These are phyloP conservation scores for Meteorus sp. DNA, from an alignment of 1,140 invertebrate genomes.

Conservation along the genomic window DNA sequence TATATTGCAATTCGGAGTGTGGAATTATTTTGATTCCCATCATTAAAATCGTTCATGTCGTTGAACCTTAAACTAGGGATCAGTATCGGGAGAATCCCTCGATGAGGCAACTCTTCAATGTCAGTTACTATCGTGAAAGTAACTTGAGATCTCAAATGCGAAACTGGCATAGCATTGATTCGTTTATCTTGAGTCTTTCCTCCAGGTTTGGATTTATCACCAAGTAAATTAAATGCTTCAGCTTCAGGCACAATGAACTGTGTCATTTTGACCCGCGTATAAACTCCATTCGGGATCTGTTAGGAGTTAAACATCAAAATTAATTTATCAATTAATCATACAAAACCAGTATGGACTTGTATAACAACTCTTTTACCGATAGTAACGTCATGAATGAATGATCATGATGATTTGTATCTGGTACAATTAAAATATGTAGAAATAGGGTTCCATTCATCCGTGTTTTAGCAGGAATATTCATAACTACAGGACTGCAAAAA, in stretches of 20 bases:
- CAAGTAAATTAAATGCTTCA: slow-evolving; percentile 74
- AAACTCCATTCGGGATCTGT: slow-evolving; percentile 59
- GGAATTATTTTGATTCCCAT: slow-evolving; percentile 16
- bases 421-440: slow-evolving; percentile 65
- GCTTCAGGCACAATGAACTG: slow-evolving; percentile 73
- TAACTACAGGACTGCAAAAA: slow-evolving; percentile 60
- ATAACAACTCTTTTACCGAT: slow-evolving; percentile 33
- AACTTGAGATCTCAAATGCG: slow-evolving; percentile 67
- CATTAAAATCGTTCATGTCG: neutral
- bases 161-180: slow-evolving; percentile 43
- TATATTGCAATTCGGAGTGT: slow-evolving; percentile 1
- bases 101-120: slow-evolving; percentile 62
- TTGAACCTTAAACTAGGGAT: slow-evolving; percentile 59
- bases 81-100: slow-evolving; percentile 67
- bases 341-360: neutral
- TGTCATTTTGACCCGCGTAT: slow-evolving; percentile 67
- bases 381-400: slow-evolving; percentile 50
- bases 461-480: slow-evolving; percentile 71
- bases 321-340: slow-evolving; percentile 20
- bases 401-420: slow-evolving; percentile 50
- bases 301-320: no score
- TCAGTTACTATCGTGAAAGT: slow-evolving; percentile 70
- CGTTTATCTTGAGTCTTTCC: slow-evolving; percentile 24
- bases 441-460: slow-evolving; percentile 77
- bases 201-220: slow-evolving; percentile 47